Evolutionary conservation across 2,888 invertebrate genomes (phyloP).

Genomic region (Ormyrus nitidulus): DNA sequence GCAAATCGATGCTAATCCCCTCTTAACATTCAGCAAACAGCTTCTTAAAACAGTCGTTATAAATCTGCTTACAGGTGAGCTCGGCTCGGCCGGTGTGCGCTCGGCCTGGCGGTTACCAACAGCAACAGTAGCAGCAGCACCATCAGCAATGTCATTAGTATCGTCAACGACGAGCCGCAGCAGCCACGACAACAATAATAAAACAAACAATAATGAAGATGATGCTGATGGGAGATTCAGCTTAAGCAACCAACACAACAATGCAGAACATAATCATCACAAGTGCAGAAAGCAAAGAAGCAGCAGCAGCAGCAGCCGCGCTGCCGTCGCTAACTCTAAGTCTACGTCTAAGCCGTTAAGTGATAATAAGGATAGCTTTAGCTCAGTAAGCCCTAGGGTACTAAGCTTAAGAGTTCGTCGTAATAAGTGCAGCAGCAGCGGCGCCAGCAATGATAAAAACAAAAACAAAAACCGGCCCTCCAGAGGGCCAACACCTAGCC

Average conservation of each 20-base stretch:
- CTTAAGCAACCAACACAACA: constrained; percentile 66
- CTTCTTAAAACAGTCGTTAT: neutral
- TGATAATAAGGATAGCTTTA: constrained; percentile 76
- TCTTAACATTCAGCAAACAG: neutral
- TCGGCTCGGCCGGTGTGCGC: constrained; percentile 73
- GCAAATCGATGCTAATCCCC: neutral
- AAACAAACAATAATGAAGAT: constrained; percentile 67
- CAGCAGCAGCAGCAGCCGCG: constrained; percentile 67
- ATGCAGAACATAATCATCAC: constrained; percentile 75
- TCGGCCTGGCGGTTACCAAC: constrained; percentile 74
- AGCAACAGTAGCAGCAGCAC: constrained; percentile 73
- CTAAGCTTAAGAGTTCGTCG: constrained; percentile 72
- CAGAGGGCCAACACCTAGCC: constrained; percentile 72
- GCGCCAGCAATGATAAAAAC: constrained; percentile 12
- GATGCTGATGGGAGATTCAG: constrained; percentile 14
- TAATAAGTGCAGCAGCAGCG: constrained; percentile 34
- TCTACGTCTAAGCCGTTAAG: constrained; percentile 76
- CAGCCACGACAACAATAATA: constrained; percentile 73
- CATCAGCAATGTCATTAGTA: constrained; percentile 62
- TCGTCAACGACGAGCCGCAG: constrained; percentile 48
- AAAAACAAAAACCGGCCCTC: constrained; percentile 48
- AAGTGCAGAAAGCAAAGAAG: constrained; percentile 71
- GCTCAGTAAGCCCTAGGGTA: constrained; percentile 75
- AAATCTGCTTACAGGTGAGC: constrained; percentile 69
- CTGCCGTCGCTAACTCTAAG: constrained; percentile 74